A percentile compares a stretch with the other conserved stretches of the same genome.
These are phyloP conservation scores for Characodon lateralis DNA, from an alignment of 2,797 vertebrate genomes.

Conservation along the genomic window DNA sequence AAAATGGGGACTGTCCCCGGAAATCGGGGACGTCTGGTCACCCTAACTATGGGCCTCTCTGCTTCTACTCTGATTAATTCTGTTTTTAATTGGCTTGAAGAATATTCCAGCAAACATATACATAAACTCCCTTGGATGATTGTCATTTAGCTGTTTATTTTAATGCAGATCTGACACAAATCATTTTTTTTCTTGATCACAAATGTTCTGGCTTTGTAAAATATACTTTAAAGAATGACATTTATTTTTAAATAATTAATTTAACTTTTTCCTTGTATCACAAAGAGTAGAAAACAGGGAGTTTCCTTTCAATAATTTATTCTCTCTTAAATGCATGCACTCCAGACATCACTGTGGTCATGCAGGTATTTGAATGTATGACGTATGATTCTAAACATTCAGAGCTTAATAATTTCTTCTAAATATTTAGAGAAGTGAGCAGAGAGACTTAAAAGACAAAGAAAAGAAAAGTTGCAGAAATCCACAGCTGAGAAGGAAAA, in stretches of 20 bases:
- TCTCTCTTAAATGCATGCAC: neutral
- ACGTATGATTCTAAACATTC: neutral
- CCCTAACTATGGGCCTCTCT: neutral
- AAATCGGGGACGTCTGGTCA: no score
- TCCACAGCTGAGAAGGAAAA: neutral
- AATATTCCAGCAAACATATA: neutral
- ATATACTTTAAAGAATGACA: neutral
- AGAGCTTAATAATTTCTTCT: neutral
- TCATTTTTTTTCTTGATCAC: neutral
- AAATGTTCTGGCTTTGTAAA: neutral
- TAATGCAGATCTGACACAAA: neutral
- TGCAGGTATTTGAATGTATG: constrained; percentile 19
- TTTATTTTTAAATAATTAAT: neutral
- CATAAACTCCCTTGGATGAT: neutral
- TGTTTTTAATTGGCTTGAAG: neutral
- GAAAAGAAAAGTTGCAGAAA: neutral
- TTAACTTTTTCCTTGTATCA: neutral
- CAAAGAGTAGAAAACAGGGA: neutral
- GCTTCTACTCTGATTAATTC: neutral
- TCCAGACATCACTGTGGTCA: constrained; percentile 31
- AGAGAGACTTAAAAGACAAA: neutral
- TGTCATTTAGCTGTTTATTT: neutral
- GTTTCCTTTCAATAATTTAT: neutral
- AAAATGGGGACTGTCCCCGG: no score
- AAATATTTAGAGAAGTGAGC: neutral